phyloP scores from a whole-genome alignment of 2,797 vertebrate genomes.

The Chloroceryle amazona region DNA sequence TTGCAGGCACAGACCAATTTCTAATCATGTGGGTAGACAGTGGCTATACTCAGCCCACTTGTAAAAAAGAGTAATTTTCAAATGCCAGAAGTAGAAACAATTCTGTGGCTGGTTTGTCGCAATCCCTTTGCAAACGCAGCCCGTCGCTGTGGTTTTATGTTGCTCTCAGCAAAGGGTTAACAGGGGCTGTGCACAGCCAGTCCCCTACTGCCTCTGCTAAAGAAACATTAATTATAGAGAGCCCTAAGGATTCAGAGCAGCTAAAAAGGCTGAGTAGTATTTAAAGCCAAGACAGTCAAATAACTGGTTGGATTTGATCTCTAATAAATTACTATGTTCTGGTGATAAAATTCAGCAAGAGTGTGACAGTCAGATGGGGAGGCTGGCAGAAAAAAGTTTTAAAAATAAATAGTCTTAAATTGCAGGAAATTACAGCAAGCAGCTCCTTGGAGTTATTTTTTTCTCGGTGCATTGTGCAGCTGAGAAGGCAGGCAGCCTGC shows the following conservation, averaged over 20 bases:
- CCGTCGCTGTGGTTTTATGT: neutral
- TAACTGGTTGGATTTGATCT: constrained; percentile 62
- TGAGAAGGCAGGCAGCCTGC: constrained; percentile 50
- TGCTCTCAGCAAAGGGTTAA: constrained; percentile 60
- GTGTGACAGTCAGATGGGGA: constrained; percentile 53
- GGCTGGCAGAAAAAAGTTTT: constrained; percentile 64
- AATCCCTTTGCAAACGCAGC: neutral
- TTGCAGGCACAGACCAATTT: neutral
- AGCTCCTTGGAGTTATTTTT: constrained; percentile 46
- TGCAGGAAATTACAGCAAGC: constrained; percentile 61
- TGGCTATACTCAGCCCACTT: neutral
- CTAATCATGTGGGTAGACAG: neutral
- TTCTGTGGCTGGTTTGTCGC: fast-evolving
- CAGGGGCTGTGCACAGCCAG: neutral
- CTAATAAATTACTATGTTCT: constrained; percentile 73
- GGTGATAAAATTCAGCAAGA: constrained; percentile 54
- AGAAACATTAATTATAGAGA: constrained; percentile 75
- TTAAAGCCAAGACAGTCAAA: constrained; percentile 75
- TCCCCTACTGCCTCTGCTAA: neutral
- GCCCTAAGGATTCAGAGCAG: constrained; percentile 6
- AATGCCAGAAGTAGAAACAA: neutral
- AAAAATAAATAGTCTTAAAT: constrained; percentile 76
- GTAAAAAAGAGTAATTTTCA: neutral
- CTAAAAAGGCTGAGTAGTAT: constrained; percentile 42
- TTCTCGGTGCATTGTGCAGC: neutral